Base-by-base conservation (phyloP, 2,113 vertebrate species). In the Poeciliopsis retropinna region DNA sequence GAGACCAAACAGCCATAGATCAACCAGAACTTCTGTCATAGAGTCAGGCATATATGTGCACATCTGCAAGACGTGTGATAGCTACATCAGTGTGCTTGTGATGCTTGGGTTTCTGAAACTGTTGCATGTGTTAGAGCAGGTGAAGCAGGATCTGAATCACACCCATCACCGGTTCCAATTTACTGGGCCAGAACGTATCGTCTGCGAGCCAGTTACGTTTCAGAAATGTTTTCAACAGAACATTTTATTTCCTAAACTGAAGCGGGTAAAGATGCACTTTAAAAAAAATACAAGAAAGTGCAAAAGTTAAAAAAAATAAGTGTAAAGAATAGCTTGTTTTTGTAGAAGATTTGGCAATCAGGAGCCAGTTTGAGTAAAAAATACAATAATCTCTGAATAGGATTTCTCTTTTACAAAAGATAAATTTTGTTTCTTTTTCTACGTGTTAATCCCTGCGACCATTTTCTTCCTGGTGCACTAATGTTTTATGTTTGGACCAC, bases 1-100 rank as follows among this genome's bases (percentile, higher is more conserved):
- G 82, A 85, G 88, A 88, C 81, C 85, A 72, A 85, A 76, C 19
- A 76, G 70, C 73, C n/a, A 90, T 80, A 75, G 82, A 87, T 83
- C 79, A 80, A 74, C 70, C 10, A 11, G 80, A 85, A 90, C 86
- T 87, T 85, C 77, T 63, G 68, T 44, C 57, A 78, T 27, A 66
- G 83, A 19, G 84, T 85, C 71, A 60, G 74, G 73, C 78, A 67
- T 70, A 67, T 73, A 78, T 70, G 63, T 67, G 28, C 34, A n/a
- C 57, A 27, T 60, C 60, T 73, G 67, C 34, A 25, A 27, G 28
- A 28, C 29, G 31, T 60, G 47, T 57, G 60, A 60, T 25, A 44
- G 65, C 68, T 34, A 14, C 37, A 17, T 70, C 6, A 57, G 51
- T 78, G 80, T 47, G 51, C 47, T 25, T 62, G 54, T 70, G n/a